Evolutionary conservation across 2,888 invertebrate genomes (phyloP).

Genomic region (Pyrocoelia pectoralis): DNA sequence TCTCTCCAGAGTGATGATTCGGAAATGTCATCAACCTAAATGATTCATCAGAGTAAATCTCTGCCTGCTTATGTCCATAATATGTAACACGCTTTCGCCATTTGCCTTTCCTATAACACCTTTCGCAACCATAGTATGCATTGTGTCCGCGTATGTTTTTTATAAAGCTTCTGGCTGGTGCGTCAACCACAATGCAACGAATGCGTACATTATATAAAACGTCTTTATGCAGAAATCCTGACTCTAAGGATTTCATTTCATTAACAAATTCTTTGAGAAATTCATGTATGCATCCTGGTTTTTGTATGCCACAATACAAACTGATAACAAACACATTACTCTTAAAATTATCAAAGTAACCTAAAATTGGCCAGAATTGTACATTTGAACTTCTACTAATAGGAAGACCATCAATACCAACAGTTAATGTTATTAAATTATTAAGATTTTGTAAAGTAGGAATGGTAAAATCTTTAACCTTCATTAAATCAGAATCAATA

Average conservation of each 20-base stretch:
- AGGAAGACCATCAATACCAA: conserved; percentile 4
- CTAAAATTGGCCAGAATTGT: neutral
- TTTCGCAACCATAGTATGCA: conserved; percentile 19
- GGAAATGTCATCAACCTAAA: neutral
- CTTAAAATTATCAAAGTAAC: neutral
- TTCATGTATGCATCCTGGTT: conserved; percentile 8
- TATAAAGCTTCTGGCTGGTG: conserved; percentile 23
- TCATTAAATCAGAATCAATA: neutral
- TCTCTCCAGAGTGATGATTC: neutral
- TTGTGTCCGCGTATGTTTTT: conserved; percentile 17
- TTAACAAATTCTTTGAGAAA: conserved; percentile 17
- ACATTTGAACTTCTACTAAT: neutral
- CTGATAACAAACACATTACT: conserved; percentile 2
- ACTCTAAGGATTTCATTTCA: neutral
- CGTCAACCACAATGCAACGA: conserved; percentile 15
- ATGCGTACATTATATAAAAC: conserved; percentile 2
- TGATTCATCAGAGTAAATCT: neutral
- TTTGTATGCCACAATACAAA: conserved; percentile 15
- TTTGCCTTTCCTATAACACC: conserved; percentile 20
- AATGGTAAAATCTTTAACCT: neutral
- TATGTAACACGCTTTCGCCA: neutral
- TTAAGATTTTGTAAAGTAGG: neutral
- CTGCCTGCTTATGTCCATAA: neutral
- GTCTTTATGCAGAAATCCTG: neutral
- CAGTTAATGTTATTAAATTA: conserved; percentile 1